Percentiles rank a stretch among this genome's conserved stretches.
phyloP scores from a whole-genome alignment of 2,797 vertebrate genomes.

The Xenentodon cancila region DNA sequence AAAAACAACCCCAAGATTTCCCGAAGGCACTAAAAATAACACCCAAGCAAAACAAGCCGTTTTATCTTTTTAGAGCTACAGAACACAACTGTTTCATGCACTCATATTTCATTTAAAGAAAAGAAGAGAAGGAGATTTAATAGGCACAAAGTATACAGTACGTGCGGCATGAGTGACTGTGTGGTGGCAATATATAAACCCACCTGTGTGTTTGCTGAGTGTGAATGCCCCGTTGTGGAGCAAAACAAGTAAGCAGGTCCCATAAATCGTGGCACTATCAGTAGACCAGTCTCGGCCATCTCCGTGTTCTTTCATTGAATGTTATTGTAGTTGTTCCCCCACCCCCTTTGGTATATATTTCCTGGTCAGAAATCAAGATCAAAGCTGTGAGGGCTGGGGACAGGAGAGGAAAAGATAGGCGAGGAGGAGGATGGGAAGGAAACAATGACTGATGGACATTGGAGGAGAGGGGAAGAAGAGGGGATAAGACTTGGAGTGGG shows the following conservation, averaged over 20 bases:
- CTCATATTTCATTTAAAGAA: background rate
- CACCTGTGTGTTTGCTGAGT: conserved; percentile 19
- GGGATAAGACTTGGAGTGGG: conserved; percentile 72
- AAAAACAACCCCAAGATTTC: background rate
- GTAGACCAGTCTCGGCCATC: conserved; percentile 62
- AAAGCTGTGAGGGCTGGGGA: conserved; percentile 36
- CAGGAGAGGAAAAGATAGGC: conserved; percentile 5
- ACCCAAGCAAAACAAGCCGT: too few relatives aligned
- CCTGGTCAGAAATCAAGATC: conserved; percentile 77
- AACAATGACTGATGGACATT: conserved; percentile 73
- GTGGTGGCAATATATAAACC: background rate
- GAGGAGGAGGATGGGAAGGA: conserved; percentile 51
- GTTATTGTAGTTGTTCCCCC: conserved; percentile 67
- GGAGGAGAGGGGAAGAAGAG: conserved; percentile 58
- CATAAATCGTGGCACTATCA: conserved; percentile 75
- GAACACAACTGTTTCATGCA: too few relatives aligned
- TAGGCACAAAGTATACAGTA: background rate
- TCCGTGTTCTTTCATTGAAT: conserved; percentile 76
- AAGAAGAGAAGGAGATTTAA: background rate
- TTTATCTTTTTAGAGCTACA: too few relatives aligned
- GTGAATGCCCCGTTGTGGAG: conserved; percentile 9
- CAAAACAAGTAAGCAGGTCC: conserved; percentile 46
- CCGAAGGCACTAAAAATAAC: too few relatives aligned
- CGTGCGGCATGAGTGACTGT: background rate
- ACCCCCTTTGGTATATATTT: conserved; percentile 69